phyloP scores from a whole-genome alignment of 2,797 vertebrate species.

The Mus spretus region DNA sequence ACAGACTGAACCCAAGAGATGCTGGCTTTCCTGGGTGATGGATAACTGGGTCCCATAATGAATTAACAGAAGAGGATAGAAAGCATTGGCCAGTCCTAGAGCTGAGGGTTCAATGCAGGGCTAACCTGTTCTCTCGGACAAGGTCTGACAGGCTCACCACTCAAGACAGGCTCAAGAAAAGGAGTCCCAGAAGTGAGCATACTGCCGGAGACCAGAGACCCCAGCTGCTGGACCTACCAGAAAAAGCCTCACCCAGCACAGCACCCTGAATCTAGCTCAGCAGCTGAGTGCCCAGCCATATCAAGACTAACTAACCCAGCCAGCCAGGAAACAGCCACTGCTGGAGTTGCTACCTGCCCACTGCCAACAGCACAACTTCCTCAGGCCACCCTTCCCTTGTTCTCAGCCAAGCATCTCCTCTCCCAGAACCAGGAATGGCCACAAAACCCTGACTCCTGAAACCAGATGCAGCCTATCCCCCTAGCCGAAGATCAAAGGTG shows the following conservation, averaged over 20 bases:
- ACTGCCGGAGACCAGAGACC: neutral
- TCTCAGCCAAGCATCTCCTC: neutral
- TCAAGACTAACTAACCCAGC: neutral
- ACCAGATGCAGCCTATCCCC: neutral
- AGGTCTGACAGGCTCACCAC: neutral
- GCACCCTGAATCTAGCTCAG: neutral
- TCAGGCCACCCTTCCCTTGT: neutral
- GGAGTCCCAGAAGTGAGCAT: neutral
- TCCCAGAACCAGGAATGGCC: neutral
- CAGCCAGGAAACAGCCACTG: neutral
- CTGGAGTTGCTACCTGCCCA: neutral
- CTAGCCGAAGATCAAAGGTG: neutral
- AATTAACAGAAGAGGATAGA: neutral
- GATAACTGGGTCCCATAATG: neutral
- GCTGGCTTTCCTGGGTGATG: neutral
- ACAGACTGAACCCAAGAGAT: slow-evolving; percentile 7
- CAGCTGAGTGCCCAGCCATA: neutral
- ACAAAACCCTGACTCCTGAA: neutral
- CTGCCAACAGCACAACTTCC: neutral
- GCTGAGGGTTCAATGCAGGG: neutral
- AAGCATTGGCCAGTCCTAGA: neutral
- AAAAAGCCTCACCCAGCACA: neutral
- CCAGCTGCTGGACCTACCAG: neutral
- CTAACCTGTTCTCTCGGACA: neutral
- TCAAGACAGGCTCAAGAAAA: neutral